Percentiles rank a stretch among this genome's conserved stretches.
Evolutionary conservation across 2,797 vertebrate genomes (phyloP).

Genomic region (Mus minutoides): DNA sequence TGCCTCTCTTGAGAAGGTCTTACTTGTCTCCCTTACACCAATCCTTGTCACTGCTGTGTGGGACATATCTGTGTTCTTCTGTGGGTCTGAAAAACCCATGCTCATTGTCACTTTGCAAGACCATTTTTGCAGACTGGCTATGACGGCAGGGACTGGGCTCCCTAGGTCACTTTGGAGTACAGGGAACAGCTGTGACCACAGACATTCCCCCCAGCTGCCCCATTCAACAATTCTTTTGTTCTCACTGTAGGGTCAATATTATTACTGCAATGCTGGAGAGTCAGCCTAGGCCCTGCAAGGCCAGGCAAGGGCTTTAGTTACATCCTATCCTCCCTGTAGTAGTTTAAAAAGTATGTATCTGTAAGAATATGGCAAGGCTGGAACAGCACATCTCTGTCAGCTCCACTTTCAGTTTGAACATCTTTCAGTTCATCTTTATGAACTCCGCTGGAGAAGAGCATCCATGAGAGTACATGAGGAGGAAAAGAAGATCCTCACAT

Average conservation of each 20-base stretch:
- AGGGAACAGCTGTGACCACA: not conserved
- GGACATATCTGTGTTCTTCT: not conserved
- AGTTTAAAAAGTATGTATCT: not conserved
- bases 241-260: not conserved
- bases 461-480: not conserved
- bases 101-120: not conserved
- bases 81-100: not conserved
- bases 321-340: not conserved
- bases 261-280: not conserved
- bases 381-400: too few species aligned
- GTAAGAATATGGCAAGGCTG: not conserved
- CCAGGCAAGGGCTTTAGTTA: not conserved
- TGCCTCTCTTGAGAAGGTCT: not conserved
- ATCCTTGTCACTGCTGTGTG: not conserved
- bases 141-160: not conserved
- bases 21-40: not conserved
- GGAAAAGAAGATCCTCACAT: not conserved
- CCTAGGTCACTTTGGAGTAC: not conserved
- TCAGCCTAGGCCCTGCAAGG: not conserved
- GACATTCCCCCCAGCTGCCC: not conserved
- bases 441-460: too few species aligned
- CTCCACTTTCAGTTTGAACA: not conserved
- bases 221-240: not conserved
- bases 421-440: not conserved
- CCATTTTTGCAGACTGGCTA: not conserved